Base-by-base conservation (phyloP, 2,113 vertebrate species). In the Nipponia nippon region DNA sequence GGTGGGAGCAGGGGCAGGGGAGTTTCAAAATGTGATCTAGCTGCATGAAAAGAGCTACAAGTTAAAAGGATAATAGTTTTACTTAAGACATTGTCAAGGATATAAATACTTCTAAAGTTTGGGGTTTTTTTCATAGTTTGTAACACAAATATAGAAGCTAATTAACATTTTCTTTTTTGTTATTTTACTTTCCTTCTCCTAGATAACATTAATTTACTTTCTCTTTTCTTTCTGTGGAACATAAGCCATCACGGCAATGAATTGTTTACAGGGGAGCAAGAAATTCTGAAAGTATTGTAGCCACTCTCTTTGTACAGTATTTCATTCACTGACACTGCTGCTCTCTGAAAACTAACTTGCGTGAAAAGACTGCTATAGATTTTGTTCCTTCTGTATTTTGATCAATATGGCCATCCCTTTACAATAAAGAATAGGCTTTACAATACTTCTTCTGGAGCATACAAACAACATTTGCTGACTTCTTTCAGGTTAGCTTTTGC, bases 311-410 rank as follows among this genome's bases (percentile, higher is more conserved):
- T 87, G 26, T 62, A 42, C 1, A 0, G 13, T 52, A 66, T 89
- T 95, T 66, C 29, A 32, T 89, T 95, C 23, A 36, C 4, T 62
- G 49, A 6, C 76, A 34, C 55, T 67, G 20, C 44, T 81, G 50
- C 63, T 71, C 3, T 63, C 25, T 71, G 42, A 82, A 87, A 82
- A 71, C 22, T 30, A n/a, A 73, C 15, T 21, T 63, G 16, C 34
- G 21, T 71, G 30, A 61, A 62, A 73, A 75, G 29, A 42, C 34
- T 61, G 29, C n/a, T 83, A 4, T 47, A 49, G 36, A 89, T 94
- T 79, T 70, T 94, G 20, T n/a, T 90, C n/a, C 23, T 75, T 69
- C 38, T 87, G 14, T 84, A 26, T 86, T 89, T 83, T 76, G 34
- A 53, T 85, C 73, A 53, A 25, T 85, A 49, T 25, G 49, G 32